phyloP scores from a whole-genome alignment of 2,888 invertebrate species.

The Drosophila fulvimacula region DNA sequence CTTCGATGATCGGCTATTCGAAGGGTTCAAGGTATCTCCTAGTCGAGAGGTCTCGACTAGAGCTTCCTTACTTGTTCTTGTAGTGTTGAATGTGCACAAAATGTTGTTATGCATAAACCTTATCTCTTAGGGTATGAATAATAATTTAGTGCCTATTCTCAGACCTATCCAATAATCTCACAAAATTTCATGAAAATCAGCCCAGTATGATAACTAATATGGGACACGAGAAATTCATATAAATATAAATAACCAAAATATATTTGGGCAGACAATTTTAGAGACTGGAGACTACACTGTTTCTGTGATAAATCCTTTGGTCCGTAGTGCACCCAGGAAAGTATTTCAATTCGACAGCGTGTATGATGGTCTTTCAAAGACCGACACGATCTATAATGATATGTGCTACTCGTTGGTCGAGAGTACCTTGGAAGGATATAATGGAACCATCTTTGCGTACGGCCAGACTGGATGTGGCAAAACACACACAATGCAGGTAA shows the following conservation, averaged over 20 bases:
- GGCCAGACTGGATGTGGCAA: constrained; percentile 97
- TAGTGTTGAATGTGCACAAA: too few relatives aligned
- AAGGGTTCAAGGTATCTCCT: too few relatives aligned
- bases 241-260: background rate
- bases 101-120: too few relatives aligned
- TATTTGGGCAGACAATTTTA: constrained; percentile 87
- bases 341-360: constrained; percentile 94
- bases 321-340: constrained; percentile 87
- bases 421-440: constrained; percentile 95
- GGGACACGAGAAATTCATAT: too few relatives aligned
- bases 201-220: too few relatives aligned
- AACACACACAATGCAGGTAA: constrained; percentile 95
- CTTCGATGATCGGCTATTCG: too few relatives aligned
- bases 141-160: too few relatives aligned
- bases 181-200: too few relatives aligned
- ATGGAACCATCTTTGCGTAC: constrained; percentile 96
- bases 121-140: too few relatives aligned
- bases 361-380: constrained; percentile 91
- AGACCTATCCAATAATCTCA: too few relatives aligned
- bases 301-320: constrained; percentile 88
- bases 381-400: constrained; percentile 94
- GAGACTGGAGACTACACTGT: constrained; percentile 88
- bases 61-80: too few relatives aligned
- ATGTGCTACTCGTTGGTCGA: constrained; percentile 93
- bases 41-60: too few relatives aligned